Evolutionary conservation across 1,140 invertebrate species (phyloP).

Genomic region (Venturia canescens): DNA sequence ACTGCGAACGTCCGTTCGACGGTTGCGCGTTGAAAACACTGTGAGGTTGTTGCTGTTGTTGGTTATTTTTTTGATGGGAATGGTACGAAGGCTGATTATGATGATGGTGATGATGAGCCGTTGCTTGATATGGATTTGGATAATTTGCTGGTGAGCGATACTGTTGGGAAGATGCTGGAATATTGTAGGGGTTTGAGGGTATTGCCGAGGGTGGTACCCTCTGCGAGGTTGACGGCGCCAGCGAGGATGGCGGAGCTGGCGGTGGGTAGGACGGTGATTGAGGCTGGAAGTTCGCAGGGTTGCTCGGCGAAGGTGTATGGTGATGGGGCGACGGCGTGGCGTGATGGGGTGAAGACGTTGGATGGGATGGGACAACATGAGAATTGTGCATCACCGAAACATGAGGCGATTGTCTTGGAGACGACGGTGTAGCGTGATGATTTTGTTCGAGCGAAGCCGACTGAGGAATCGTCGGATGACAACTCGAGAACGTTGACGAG

Average conservation of each 20-base stretch:
- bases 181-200: conserved; percentile 62
- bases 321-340: conserved; percentile 65
- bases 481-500: conserved; percentile 50
- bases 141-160: conserved; percentile 62
- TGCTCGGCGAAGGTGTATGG: conserved; percentile 64
- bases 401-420: conserved; percentile 69
- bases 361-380: conserved; percentile 58
- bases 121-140: conserved; percentile 62
- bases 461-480: conserved; percentile 60
- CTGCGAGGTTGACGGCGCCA: background rate
- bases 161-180: conserved; percentile 57
- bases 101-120: conserved; percentile 49
- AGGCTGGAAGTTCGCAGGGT: conserved; percentile 63
- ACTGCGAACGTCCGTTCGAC: conserved; percentile 37
- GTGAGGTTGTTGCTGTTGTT: conserved; percentile 49
- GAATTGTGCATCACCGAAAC: conserved; percentile 55
- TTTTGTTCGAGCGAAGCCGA: conserved; percentile 59
- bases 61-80: conserved; percentile 69
- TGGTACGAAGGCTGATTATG: conserved; percentile 67
- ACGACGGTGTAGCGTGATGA: conserved; percentile 61
- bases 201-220: conserved; percentile 38
- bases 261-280: conserved; percentile 73
- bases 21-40: conserved; percentile 56
- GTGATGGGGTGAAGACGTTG: conserved; percentile 61
- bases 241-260: conserved; percentile 53